Evolutionary conservation across 2,888 invertebrate species (phyloP), one percentile per base, ranked within the genome.

Genomic region (Acanthosepion esculentum): DNA sequence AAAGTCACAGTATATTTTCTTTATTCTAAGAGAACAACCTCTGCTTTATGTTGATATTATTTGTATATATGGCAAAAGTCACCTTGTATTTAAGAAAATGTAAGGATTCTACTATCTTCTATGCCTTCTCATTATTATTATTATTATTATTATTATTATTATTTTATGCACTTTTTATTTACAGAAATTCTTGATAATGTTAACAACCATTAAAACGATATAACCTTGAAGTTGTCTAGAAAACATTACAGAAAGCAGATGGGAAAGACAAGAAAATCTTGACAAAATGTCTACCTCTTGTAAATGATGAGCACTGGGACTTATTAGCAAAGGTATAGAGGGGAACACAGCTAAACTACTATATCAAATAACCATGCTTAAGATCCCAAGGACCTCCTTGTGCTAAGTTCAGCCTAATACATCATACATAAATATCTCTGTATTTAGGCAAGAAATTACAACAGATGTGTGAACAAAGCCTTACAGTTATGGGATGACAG

Each of bases 281-380:
- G 0, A 29, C 7, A 78, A 59, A 59, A 59, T 23, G 20, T 59
- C 59, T 78, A 78, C n/a, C 78, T 78, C 78, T n/a, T 78, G 33
- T 15, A 78, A 78, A 33, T 78, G 33, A 78, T 7, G 59, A 78
- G 94, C 26, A 59, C 48, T 78, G 48, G 94, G 59, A 33, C n/a
- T 94, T 59, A 91, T 94, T 78, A 48, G 33, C 29, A 64, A 94
- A 91, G 29, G 48, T n/a, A 48, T 48, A 91, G 29, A 78, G 33
- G 26, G n/a, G 94, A 91, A 78, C 12, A 78, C 78, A n/a, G n/a
- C n/a, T 15, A 78, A 78, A n/a, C 18, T n/a, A 78, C 15, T 33
- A 78, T 78, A 78, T 78, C 78, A 78, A 78, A 78, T 78, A 78
- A 78, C 78, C n/a, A n/a, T n/a, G n/a, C 15, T n/a, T n/a, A 78